phyloP scores from a whole-genome alignment of 2,888 invertebrate species.

The Archips crataeganus region DNA sequence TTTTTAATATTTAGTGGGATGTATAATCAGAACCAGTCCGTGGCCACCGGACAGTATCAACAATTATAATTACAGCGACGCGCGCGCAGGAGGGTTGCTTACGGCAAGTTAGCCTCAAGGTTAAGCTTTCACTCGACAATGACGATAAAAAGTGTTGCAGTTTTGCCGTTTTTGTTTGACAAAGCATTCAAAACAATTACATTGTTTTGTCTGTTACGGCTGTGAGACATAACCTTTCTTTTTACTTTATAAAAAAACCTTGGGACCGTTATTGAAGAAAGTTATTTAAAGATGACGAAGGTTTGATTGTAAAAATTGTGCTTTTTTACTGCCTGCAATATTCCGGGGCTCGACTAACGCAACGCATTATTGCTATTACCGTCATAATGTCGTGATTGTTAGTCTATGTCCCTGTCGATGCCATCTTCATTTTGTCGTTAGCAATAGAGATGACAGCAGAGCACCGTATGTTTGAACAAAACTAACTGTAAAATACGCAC shows the following conservation, averaged over 20 bases:
- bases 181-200: conserved; percentile 19
- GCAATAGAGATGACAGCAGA: no score
- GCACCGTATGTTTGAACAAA: no score
- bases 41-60: conserved; percentile 7
- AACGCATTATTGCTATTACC: background rate
- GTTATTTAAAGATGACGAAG: background rate
- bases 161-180: conserved; percentile 26
- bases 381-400: background rate
- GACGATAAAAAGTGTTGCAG: conserved; percentile 11
- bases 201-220: conserved; percentile 14
- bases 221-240: background rate
- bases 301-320: background rate
- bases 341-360: background rate
- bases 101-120: conserved; percentile 20
- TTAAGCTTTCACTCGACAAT: conserved; percentile 30
- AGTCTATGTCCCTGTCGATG: no score
- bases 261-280: background rate
- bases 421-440: no score
- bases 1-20: background rate
- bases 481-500: no score
- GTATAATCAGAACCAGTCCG: conserved; percentile 6
- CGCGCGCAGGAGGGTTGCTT: background rate
- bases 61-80: conserved; percentile 1
- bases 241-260: background rate
- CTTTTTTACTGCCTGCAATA: background rate